phyloP scores from a whole-genome alignment of 2,113 vertebrate genomes.

The Apteryx mantelli region DNA sequence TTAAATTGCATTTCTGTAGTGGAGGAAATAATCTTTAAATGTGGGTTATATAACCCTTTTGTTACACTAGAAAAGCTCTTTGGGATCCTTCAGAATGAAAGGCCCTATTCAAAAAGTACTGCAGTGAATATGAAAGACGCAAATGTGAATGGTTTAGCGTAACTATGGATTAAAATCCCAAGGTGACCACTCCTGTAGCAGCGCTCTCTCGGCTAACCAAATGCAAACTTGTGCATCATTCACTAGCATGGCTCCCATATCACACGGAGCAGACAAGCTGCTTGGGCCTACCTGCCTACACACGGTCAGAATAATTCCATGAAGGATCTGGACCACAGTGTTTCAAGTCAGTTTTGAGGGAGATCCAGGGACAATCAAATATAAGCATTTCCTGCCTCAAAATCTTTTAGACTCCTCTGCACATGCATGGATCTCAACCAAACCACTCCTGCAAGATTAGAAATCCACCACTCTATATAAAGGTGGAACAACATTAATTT shows the following conservation, averaged over 20 bases:
- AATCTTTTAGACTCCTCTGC: not conserved
- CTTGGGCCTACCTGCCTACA: not conserved
- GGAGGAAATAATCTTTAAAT: not conserved
- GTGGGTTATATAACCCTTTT: not conserved
- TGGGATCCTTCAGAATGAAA: constrained; percentile 65
- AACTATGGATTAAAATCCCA: not conserved
- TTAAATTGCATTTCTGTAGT: not conserved
- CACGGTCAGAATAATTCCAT: not conserved
- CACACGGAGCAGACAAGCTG: not conserved
- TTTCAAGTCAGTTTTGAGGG: not conserved
- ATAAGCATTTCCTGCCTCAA: not conserved
- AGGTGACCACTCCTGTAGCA: not conserved
- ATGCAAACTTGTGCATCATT: not conserved
- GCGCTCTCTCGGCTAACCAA: not conserved
- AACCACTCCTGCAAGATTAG: not conserved
- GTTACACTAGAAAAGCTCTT: constrained; percentile 3
- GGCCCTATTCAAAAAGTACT: not conserved
- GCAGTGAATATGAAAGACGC: not conserved
- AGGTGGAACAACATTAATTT: not conserved
- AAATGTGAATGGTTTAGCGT: not conserved
- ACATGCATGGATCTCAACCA: not conserved
- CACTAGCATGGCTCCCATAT: accelerated
- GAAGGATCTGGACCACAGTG: not conserved
- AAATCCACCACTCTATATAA: not conserved
- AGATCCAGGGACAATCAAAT: not conserved